phyloP scores from a whole-genome alignment of 2,888 invertebrate genomes.

The Ochlodes sylvanus region DNA sequence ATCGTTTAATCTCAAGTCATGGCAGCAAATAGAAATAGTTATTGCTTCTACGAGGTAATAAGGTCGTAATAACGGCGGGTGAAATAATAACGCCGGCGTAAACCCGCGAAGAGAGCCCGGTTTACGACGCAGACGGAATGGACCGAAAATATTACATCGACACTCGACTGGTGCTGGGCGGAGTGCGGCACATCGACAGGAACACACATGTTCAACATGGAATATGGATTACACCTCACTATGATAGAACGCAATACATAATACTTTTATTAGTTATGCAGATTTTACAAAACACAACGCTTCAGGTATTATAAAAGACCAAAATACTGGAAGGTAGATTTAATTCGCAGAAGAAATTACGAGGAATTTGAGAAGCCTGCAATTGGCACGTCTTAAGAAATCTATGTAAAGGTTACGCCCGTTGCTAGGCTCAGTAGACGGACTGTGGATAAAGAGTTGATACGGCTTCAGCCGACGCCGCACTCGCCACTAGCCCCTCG shows the following conservation, averaged over 20 bases:
- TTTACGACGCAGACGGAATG: constrained; percentile 24
- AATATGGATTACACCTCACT: no score
- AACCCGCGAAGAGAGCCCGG: constrained; percentile 19
- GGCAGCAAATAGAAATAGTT: constrained; percentile 16
- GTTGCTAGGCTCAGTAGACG: neutral
- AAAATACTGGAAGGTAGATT: no score
- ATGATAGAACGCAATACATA: no score
- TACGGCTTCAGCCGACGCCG: constrained; percentile 17
- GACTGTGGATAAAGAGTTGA: neutral
- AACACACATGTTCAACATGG: no score
- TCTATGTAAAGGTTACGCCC: neutral
- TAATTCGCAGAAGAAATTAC: no score
- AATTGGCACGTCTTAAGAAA: no score
- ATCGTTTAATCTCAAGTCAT: constrained; percentile 26
- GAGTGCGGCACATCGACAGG: no score
- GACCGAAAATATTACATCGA: constrained; percentile 27
- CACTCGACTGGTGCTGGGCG: neutral
- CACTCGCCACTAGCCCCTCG: neutral
- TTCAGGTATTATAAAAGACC: no score
- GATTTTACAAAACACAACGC: no score
- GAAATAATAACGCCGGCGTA: constrained; percentile 31
- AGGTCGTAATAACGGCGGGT: constrained; percentile 18
- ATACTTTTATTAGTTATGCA: no score
- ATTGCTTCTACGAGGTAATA: constrained; percentile 30
- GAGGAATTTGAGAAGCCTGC: no score